phyloP scores from a whole-genome alignment of 2,797 vertebrate species.

The Lepus townsendii region DNA sequence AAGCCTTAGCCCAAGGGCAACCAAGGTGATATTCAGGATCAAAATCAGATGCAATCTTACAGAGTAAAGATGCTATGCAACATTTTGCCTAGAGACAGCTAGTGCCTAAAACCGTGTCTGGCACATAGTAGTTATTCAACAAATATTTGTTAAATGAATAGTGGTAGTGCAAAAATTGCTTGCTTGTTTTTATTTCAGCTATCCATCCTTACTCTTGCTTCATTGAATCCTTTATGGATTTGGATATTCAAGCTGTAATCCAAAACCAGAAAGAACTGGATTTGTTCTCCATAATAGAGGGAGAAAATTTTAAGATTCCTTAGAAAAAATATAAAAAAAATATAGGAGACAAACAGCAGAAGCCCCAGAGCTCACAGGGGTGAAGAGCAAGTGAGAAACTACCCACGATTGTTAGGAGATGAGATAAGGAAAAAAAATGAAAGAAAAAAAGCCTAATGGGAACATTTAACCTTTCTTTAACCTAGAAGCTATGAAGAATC shows the following conservation, averaged over 20 bases:
- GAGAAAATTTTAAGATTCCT: not conserved
- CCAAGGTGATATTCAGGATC: not conserved
- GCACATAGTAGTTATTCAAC: not conserved
- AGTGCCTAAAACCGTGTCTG: not conserved
- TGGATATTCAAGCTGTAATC: not conserved
- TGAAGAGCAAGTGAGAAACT: conserved; percentile 4
- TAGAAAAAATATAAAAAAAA: not conserved
- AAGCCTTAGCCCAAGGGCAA: not conserved
- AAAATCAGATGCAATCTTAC: not conserved
- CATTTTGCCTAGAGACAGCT: not conserved
- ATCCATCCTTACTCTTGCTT: not conserved
- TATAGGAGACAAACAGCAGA: not conserved
- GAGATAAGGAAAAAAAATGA: not conserved
- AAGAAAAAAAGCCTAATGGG: not conserved
- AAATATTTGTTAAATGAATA: not conserved
- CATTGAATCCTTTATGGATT: not conserved
- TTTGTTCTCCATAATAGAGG: not conserved
- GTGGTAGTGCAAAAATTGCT: not conserved
- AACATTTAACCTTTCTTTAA: conserved; percentile 22
- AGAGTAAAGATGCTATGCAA: not conserved
- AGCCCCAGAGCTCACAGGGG: not conserved
- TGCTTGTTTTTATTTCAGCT: not conserved
- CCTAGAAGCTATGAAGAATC: not conserved
- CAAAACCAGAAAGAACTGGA: not conserved
- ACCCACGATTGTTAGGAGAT: not conserved